Evolutionary conservation across 2,797 vertebrate genomes (phyloP).

Genomic region (Arrhamphus sclerolepis): DNA sequence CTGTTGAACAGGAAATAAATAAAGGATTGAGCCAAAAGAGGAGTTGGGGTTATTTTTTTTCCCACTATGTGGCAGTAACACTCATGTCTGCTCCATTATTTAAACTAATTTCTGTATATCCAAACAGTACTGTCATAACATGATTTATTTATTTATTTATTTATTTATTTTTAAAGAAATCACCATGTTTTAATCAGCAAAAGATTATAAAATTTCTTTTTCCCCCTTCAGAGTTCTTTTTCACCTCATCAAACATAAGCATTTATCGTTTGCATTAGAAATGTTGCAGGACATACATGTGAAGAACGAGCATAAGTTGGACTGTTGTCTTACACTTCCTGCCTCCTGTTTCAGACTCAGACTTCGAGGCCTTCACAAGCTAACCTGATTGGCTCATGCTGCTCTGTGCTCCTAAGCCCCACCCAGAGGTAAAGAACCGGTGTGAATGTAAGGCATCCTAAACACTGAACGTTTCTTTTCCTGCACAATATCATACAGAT

Average conservation of each 20-base stretch:
- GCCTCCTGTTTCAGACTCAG: slow-evolving; percentile 85
- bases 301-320: not conserved
- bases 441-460: slow-evolving; percentile 39
- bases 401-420: slow-evolving; percentile 52
- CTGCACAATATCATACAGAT: slow-evolving; percentile 9
- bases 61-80: slow-evolving; percentile 11
- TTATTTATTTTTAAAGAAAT: too few species aligned
- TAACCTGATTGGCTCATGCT: slow-evolving; percentile 76
- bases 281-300: not conserved
- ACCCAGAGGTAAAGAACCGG: slow-evolving; percentile 76
- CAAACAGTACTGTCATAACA: too few species aligned
- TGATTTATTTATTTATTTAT: too few species aligned
- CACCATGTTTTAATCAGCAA: too few species aligned
- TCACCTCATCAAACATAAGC: not conserved
- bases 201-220: too few species aligned
- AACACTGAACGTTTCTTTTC: slow-evolving; percentile 8
- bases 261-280: not conserved
- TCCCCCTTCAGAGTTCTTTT: not conserved
- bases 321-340: slow-evolving; percentile 68
- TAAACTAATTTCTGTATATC: not conserved
- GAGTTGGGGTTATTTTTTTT: slow-evolving; percentile 52
- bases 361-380: slow-evolving; percentile 86
- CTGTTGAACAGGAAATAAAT: slow-evolving; percentile 64
- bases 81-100: not conserved
- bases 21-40: slow-evolving; percentile 60